Evolutionary conservation across 2,888 invertebrate genomes (phyloP).

Genomic region (Synergus japonicus): DNA sequence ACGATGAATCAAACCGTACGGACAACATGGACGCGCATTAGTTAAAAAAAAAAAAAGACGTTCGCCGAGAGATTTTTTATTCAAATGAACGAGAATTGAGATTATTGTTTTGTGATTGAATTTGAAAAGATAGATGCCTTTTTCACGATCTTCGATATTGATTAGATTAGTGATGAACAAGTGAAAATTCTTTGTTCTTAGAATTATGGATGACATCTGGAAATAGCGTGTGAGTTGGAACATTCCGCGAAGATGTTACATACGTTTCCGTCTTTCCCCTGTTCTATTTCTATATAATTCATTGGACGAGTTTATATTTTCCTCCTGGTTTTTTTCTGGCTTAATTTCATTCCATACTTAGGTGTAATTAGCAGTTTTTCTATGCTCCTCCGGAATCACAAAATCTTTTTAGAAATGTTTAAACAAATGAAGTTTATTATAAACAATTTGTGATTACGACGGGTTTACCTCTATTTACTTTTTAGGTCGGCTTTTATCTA

Average conservation of each 20-base stretch:
- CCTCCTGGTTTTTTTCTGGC: not conserved
- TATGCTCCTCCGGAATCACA: not conserved
- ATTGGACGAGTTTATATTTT: not conserved
- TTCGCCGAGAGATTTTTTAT: not conserved
- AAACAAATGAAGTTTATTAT: not conserved
- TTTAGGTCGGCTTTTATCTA: not conserved
- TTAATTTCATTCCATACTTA: not conserved
- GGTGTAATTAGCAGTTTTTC: not conserved
- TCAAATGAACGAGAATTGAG: not conserved
- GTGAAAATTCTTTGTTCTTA: not conserved
- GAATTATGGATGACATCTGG: slow-evolving; percentile 34
- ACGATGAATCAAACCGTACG: slow-evolving; percentile 30
- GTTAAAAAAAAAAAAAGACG: slow-evolving; percentile 22
- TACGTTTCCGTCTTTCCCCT: slow-evolving; percentile 11
- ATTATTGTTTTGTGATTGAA: not conserved
- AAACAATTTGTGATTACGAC: not conserved
- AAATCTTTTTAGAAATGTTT: not conserved
- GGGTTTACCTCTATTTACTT: not conserved
- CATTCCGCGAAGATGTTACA: slow-evolving; percentile 25
- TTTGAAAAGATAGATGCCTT: not conserved
- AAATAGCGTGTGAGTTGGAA: slow-evolving; percentile 26
- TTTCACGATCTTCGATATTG: slow-evolving; percentile 3
- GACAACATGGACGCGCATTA: slow-evolving; percentile 35
- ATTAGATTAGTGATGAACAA: not conserved
- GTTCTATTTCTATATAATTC: slow-evolving; percentile 22